Percentiles rank a stretch among this genome's conserved stretches.
phyloP scores from a whole-genome alignment of 2,113 vertebrate genomes.

The Tiliqua scincoides region DNA sequence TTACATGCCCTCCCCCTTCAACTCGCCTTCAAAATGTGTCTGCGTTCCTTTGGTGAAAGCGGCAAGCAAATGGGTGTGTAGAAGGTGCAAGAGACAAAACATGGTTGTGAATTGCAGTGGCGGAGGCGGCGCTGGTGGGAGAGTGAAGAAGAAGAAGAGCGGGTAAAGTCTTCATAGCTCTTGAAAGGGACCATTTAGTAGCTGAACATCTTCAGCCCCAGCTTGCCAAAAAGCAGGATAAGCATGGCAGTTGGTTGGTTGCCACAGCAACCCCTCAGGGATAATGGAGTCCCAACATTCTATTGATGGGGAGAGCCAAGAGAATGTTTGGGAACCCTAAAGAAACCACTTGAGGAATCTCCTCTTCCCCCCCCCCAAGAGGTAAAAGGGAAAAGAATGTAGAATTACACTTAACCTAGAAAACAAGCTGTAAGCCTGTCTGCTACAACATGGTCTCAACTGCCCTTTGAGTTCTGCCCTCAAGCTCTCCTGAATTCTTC shows the following conservation, averaged over 20 bases:
- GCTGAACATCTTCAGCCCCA: slow-evolving; percentile 9
- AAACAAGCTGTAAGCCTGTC: not conserved
- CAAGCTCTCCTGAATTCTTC: not conserved
- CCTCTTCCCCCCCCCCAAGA: not conserved
- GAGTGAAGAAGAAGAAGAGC: not conserved
- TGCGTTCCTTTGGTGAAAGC: not conserved
- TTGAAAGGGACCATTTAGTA: slow-evolving; percentile 21
- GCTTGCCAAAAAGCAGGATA: not conserved
- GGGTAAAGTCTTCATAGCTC: slow-evolving; percentile 31
- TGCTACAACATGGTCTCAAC: not conserved
- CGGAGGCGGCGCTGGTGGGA: not conserved
- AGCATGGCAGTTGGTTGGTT: slow-evolving; percentile 18
- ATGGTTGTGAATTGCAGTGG: slow-evolving; percentile 3
- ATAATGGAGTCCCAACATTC: not conserved
- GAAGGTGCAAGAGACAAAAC: slow-evolving; percentile 35
- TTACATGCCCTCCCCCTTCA: not conserved
- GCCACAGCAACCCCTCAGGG: not conserved
- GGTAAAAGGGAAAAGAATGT: not conserved
- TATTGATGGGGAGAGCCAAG: not conserved
- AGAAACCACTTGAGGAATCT: not conserved
- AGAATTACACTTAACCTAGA: not conserved
- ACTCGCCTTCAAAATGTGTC: slow-evolving; percentile 8
- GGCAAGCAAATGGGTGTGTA: slow-evolving; percentile 24
- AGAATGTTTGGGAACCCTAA: too few species aligned
- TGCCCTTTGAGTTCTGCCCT: not conserved